phyloP scores from a whole-genome alignment of 2,797 vertebrate species.

The Cyclopterus lumpus region DNA sequence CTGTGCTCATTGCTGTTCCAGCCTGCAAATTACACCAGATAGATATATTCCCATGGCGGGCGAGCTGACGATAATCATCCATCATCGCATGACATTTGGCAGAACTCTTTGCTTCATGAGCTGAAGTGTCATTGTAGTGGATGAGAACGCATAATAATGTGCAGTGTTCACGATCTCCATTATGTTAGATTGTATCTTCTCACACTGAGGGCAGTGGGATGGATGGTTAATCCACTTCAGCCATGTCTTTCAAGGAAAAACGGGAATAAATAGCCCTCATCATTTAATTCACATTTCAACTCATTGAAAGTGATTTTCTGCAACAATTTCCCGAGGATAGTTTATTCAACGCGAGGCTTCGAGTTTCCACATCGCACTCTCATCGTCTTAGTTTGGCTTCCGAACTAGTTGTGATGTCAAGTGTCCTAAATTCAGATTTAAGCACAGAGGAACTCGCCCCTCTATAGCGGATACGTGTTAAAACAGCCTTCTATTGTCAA shows the following conservation, averaged over 20 bases:
- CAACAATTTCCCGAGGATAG: conserved; percentile 1
- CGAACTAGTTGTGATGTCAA: neutral
- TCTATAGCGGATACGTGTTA: neutral
- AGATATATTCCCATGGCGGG: conserved; percentile 81
- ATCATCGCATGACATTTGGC: conserved; percentile 76
- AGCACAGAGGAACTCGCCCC: neutral
- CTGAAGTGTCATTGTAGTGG: conserved; percentile 71
- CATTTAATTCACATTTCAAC: conserved; percentile 46
- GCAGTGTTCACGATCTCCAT: conserved; percentile 68
- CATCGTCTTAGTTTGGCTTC: neutral
- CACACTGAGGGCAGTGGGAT: conserved; percentile 54
- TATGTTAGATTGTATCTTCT: conserved; percentile 71
- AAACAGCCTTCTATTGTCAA: neutral
- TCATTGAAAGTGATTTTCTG: conserved; percentile 19
- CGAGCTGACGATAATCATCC: conserved; percentile 73
- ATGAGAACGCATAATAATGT: conserved; percentile 77
- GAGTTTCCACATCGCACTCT: neutral
- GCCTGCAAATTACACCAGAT: conserved; percentile 77
- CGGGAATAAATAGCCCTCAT: conserved; percentile 21
- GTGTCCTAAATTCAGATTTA: neutral
- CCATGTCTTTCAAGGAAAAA: conserved; percentile 43
- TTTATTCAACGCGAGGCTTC: neutral
- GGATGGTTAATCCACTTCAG: conserved; percentile 69
- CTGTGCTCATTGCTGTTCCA: conserved; percentile 70
- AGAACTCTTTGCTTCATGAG: conserved; percentile 80